Base-by-base conservation (phyloP, 2,113 vertebrate species). In the Scolopax mira region DNA sequence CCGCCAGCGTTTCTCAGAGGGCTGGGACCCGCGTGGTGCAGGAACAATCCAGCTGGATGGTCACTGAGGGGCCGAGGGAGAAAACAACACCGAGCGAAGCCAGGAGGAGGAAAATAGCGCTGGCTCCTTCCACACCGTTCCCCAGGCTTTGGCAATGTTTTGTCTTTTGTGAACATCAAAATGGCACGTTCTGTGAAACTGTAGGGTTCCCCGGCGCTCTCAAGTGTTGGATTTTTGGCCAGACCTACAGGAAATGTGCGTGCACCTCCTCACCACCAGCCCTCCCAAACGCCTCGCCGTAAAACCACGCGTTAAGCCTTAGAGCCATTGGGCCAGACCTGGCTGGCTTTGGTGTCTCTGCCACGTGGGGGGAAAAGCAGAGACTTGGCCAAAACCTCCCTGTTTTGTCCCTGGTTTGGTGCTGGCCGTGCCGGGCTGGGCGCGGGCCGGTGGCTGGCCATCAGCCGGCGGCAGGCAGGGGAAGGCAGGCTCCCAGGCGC, bases 231-330 rank as follows among this genome's bases (percentile, higher is more conserved):
- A 42, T 91, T 94, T 94, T 97, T 94, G 94, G 95, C 91, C 91
- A 95, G 95, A 94, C 91, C 4, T 90, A 71, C 86, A 95, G 95
- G 87, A 94, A 96, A 85, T 75, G 84, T 81, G 77, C 44, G 41
- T 77, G 90, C 49, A 79, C 70, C 83, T 96, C 96, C 86, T 89
- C 44, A 52, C 91, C 81, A 89, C 57, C 61, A 89, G 84, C 41
- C 65, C 86, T 95, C 93, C 90, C 94, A 94, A 95, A 94, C 87
- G 94, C 89, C 92, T 13, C 33, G 15, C 82, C 89, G 15, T 49
- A 57, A 90, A 88, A 91, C 79, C 60, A 90, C 71, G 88, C 1
- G 3, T 60, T 60, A 88, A 86, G 79, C 27, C 6, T 31, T 15
- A n/a, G 35, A 90, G 72, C 35, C 83, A 89, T 88, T 67, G 75